A percentile compares a stretch with the other conserved stretches of the same genome.
Conservation (phyloP, 1,140 invertebrate species). For the Homalodisca vitripennis region DNA sequence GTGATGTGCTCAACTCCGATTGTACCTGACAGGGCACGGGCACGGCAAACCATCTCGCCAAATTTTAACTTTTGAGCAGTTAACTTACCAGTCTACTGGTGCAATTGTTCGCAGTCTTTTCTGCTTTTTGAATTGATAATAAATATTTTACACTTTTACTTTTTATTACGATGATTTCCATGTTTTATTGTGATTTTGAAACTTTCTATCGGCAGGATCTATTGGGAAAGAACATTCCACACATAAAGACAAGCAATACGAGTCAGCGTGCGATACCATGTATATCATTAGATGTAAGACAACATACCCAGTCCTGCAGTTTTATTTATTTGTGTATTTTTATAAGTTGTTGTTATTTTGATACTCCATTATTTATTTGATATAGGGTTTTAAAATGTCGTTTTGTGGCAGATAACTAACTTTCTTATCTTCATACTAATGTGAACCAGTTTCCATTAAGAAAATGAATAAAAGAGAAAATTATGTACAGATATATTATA, state of each 20-base stretch:
- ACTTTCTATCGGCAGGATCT: slow-evolving; percentile 17
- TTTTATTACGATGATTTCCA: not conserved
- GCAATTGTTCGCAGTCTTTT: no score
- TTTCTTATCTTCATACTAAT: slow-evolving; percentile 11
- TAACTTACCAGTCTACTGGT: no score
- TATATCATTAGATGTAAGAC: slow-evolving; percentile 30
- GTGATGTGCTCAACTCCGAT: slow-evolving; percentile 15
- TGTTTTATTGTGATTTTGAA: slow-evolving; percentile 7
- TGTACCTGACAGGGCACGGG: not conserved
- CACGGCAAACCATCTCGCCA: no score
- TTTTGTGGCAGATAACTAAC: slow-evolving; percentile 17
- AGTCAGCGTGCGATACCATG: slow-evolving; percentile 34
- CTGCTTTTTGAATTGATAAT: no score
- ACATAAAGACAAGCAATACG: slow-evolving; percentile 32
- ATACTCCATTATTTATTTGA: slow-evolving; percentile 32
- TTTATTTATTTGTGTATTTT: slow-evolving; percentile 31
- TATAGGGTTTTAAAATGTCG: slow-evolving; percentile 28
- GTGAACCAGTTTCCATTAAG: not conserved
- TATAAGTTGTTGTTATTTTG: slow-evolving; percentile 34
- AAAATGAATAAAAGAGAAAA: slow-evolving; percentile 1
- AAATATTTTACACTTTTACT: not conserved
- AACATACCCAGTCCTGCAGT: slow-evolving; percentile 23
- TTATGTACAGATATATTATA: slow-evolving; percentile 14
- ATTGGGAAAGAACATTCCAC: slow-evolving; percentile 26
- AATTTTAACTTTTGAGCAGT: no score